These are phyloP conservation scores for Mimumesa dahlbomi DNA, from an alignment of 2,888 invertebrate genomes.

Conservation along the genomic window DNA sequence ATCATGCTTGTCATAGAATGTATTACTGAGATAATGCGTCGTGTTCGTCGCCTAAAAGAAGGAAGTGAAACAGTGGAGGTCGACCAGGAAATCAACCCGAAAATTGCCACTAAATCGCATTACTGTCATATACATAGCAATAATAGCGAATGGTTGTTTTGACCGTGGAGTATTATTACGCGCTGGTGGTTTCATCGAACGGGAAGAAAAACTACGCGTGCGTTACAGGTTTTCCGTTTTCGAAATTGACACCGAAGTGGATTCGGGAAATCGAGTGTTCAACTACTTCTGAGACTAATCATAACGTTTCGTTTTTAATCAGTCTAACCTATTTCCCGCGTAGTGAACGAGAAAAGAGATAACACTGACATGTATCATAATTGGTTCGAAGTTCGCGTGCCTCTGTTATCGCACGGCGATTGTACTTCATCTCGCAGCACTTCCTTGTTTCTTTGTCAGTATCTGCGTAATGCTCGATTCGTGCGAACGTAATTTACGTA, in stretches of 20 bases:
- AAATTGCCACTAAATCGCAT: no score
- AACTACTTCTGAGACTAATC: neutral
- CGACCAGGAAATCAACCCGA: no score
- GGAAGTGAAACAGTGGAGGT: no score
- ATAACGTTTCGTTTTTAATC: slow-evolving; percentile 40
- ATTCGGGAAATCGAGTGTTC: neutral
- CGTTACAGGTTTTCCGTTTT: neutral
- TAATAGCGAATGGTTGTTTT: neutral
- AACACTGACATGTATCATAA: slow-evolving; percentile 49
- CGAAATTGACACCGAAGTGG: neutral
- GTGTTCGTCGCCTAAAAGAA: no score
- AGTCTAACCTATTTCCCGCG: slow-evolving; percentile 55
- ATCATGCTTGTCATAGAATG: slow-evolving; percentile 1
- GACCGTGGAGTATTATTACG: neutral
- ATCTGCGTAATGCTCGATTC: slow-evolving; percentile 42
- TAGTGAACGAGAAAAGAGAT: slow-evolving; percentile 37
- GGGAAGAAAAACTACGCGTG: neutral
- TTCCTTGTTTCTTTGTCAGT: slow-evolving; percentile 62
- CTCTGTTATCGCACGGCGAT: slow-evolving; percentile 46
- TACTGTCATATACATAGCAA: no score
- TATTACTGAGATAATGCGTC: neutral
- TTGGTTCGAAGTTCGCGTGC: slow-evolving; percentile 59
- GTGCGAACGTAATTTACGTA: slow-evolving; percentile 37
- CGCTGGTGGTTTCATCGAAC: neutral
- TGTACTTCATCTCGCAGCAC: slow-evolving; percentile 35